These are phyloP conservation scores for Euura lappo DNA, from an alignment of 1,140 invertebrate genomes.

Conservation along the genomic window DNA sequence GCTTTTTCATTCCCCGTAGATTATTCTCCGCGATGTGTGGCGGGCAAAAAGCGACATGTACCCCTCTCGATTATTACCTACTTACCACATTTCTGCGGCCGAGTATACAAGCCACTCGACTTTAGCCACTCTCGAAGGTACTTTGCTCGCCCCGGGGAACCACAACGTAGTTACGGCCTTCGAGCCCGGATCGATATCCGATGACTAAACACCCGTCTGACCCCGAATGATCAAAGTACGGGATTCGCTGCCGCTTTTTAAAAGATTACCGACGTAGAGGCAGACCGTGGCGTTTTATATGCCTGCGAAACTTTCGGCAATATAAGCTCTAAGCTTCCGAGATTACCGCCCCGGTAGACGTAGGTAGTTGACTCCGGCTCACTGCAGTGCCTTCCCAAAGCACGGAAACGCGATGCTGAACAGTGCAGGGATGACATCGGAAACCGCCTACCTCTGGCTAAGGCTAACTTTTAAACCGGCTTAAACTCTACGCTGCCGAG, in stretches of 20 bases:
- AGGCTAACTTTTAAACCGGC: constrained; percentile 1
- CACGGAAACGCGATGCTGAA: background rate
- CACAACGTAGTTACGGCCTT: background rate
- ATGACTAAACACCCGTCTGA: background rate
- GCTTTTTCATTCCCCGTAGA: too few species aligned
- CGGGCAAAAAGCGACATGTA: background rate
- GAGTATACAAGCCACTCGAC: background rate
- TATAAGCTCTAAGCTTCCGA: too few species aligned
- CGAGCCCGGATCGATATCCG: background rate
- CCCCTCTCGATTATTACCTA: background rate
- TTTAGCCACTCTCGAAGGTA: background rate
- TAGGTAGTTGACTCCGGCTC: too few species aligned
- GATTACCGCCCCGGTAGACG: too few species aligned
- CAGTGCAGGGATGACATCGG: constrained; percentile 1
- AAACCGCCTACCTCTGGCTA: background rate
- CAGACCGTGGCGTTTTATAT: too few species aligned
- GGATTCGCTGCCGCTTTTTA: background rate
- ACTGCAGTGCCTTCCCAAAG: background rate
- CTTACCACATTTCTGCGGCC: background rate
- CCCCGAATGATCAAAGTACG: background rate
- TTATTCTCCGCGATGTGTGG: background rate
- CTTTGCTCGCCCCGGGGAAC: background rate
- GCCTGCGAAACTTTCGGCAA: too few species aligned
- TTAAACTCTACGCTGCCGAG: background rate
- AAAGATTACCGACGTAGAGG: background rate